A percentile compares a stretch with the other conserved stretches of the same genome.
phyloP scores from a whole-genome alignment of 2,888 invertebrate species.

The Pogonocherus hispidulus region DNA sequence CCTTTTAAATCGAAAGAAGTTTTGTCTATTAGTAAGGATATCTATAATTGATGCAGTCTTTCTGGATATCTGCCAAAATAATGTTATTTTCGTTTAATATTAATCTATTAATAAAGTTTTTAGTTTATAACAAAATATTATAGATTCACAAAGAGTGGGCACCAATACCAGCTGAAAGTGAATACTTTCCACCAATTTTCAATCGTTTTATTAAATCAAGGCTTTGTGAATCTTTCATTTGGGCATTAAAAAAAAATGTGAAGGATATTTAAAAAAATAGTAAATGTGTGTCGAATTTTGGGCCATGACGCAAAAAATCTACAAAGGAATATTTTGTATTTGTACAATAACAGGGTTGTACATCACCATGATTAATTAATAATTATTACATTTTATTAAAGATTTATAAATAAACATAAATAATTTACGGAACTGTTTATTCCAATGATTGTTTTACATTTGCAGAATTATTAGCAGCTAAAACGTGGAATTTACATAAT shows the following conservation, averaged over 20 bases:
- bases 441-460: conserved; percentile 45
- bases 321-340: conserved; percentile 55
- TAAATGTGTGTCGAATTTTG: conserved; percentile 41
- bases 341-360: conserved; percentile 59
- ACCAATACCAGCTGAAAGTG: conserved; percentile 2
- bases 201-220: neutral
- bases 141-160: neutral
- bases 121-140: neutral
- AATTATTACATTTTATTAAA: conserved; percentile 48
- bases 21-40: neutral
- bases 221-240: neutral
- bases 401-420: conserved; percentile 55
- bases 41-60: neutral
- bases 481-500: conserved; percentile 44
- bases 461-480: conserved; percentile 53
- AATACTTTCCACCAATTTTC: neutral
- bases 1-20: neutral
- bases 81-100: neutral
- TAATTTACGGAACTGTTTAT: conserved; percentile 51
- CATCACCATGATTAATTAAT: conserved; percentile 38
- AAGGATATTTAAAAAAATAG: neutral
- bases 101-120: neutral
- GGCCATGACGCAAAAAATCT: conserved; percentile 44
- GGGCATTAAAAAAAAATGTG: neutral
- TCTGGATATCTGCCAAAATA: neutral